Evolutionary conservation across 2,888 invertebrate species (phyloP).

Genomic region (Synanthedon formicaeformis): DNA sequence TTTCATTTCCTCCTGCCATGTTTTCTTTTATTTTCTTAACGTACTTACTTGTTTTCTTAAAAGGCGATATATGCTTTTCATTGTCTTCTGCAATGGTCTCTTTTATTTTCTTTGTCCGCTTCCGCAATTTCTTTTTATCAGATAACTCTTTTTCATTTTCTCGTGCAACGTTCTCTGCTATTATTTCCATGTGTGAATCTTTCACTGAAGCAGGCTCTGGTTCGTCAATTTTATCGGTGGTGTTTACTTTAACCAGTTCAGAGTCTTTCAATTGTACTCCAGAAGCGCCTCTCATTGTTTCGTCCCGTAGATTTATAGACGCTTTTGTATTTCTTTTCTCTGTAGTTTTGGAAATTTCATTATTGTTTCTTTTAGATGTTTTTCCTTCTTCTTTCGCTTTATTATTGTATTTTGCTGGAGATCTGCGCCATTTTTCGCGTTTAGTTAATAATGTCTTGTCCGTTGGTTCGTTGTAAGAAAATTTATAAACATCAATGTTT

Average conservation of each 20-base stretch:
- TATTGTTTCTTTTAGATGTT: too few species aligned
- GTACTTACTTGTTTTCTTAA: neutral
- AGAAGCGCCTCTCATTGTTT: slow-evolving; percentile 33
- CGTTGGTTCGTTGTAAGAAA: neutral
- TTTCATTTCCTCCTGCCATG: neutral
- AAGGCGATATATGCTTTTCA: neutral
- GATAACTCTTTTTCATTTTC: slow-evolving; percentile 3
- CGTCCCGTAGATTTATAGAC: slow-evolving; percentile 26
- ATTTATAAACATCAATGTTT: too few species aligned
- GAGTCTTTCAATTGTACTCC: slow-evolving; percentile 34
- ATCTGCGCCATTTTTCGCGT: too few species aligned
- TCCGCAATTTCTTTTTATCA: slow-evolving; percentile 8
- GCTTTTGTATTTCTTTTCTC: slow-evolving; percentile 6
- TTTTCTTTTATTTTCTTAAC: neutral
- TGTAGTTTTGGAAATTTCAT: too few species aligned
- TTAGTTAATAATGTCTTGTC: too few species aligned
- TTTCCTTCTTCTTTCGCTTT: too few species aligned
- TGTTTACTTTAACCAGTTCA: too few species aligned
- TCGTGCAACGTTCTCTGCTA: slow-evolving; percentile 11
- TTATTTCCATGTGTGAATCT: slow-evolving; percentile 31
- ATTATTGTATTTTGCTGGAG: too few species aligned
- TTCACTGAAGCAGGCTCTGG: slow-evolving; percentile 16
- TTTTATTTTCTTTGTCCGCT: slow-evolving; percentile 12
- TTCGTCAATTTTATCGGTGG: slow-evolving; percentile 9
- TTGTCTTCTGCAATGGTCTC: slow-evolving; percentile 1